Evolutionary conservation across 2,888 invertebrate genomes (phyloP).

Genomic region (Drosophila anomalipes): DNA sequence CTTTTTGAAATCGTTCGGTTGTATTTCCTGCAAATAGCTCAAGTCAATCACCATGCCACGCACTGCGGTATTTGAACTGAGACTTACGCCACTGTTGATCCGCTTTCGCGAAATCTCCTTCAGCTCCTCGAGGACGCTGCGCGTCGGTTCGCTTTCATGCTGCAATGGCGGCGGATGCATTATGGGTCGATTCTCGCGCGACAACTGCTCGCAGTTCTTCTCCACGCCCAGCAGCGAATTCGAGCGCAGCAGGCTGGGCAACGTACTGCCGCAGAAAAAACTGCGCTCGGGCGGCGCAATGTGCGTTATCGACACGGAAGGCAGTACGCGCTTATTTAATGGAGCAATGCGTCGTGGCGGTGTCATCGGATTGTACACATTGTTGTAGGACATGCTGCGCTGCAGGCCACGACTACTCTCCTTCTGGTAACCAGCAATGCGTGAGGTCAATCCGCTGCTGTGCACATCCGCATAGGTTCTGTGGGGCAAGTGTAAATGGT

Average conservation of each 20-base stretch:
- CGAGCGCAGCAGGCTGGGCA: conserved; percentile 82
- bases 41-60: conserved; percentile 14
- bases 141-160: conserved; percentile 85
- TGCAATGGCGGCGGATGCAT: conserved; percentile 82
- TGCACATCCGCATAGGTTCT: conserved; percentile 86
- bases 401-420: conserved; percentile 81
- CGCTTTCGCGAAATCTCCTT: conserved; percentile 87
- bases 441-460: conserved; percentile 86
- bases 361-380: conserved; percentile 85
- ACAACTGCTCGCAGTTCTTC: conserved; percentile 79
- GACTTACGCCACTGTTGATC: conserved; percentile 86
- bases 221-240: conserved; percentile 80
- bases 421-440: conserved; percentile 86
- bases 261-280: conserved; percentile 81
- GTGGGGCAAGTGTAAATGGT: neutral
- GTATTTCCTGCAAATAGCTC: conserved; percentile 75
- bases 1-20: conserved; percentile 76
- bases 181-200: conserved; percentile 83
- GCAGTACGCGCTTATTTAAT: conserved; percentile 72
- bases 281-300: conserved; percentile 83
- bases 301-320: conserved; percentile 78
- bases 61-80: neutral
- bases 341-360: conserved; percentile 61
- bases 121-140: conserved; percentile 87
- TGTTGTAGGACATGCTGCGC: conserved; percentile 82